Percentiles rank a stretch among this genome's conserved stretches.
Evolutionary conservation across 1,140 invertebrate species (phyloP).

Genomic region (Magallana gigas): DNA sequence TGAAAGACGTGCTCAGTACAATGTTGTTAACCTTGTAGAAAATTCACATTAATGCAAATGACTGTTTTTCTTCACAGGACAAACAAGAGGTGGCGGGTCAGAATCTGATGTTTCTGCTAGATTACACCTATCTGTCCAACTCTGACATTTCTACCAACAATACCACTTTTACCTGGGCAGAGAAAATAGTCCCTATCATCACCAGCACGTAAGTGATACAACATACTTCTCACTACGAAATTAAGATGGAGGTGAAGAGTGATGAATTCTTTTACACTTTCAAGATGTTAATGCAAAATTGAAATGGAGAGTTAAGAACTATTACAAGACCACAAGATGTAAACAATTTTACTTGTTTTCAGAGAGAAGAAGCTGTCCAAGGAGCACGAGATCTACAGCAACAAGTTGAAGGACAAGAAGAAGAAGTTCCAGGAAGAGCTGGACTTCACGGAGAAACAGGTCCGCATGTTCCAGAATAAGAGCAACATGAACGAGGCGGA

Average conservation of each 20-base stretch:
- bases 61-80: conserved; percentile 68
- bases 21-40: too few relatives aligned
- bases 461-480: conserved; percentile 75
- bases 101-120: conserved; percentile 87
- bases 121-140: conserved; percentile 85
- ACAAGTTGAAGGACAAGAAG: conserved; percentile 72
- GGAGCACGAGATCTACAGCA: conserved; percentile 75
- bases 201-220: conserved; percentile 84
- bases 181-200: conserved; percentile 92
- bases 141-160: conserved; percentile 91
- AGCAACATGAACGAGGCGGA: conserved; percentile 78
- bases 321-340: too few relatives aligned
- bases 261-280: too few relatives aligned
- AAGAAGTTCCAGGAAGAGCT: conserved; percentile 70
- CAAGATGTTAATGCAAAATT: too few relatives aligned
- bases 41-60: too few relatives aligned
- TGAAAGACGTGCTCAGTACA: too few relatives aligned
- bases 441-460: conserved; percentile 66
- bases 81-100: conserved; percentile 83
- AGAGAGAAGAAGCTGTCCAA: conserved; percentile 77
- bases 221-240: too few relatives aligned
- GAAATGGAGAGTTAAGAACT: too few relatives aligned
- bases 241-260: too few relatives aligned
- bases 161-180: conserved; percentile 92
- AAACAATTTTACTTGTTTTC: background rate